A percentile compares a stretch with the other conserved stretches of the same genome.
Conservation (phyloP, 1,140 invertebrate genomes). For the Lepidotrigona ventralis region DNA sequence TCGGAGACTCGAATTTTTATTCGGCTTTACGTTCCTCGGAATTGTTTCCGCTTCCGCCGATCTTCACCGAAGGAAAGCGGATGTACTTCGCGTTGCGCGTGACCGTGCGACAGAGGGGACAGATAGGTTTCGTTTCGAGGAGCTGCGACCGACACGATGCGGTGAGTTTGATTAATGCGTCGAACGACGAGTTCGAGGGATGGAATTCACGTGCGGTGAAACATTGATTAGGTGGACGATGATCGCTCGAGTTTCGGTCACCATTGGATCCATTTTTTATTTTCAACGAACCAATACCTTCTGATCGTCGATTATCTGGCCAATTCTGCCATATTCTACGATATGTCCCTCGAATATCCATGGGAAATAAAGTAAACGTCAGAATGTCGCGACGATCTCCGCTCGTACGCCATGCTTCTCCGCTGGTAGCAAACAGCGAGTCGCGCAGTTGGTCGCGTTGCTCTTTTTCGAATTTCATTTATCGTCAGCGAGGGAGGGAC, state of each 20-base stretch:
- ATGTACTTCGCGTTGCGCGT: slow-evolving; percentile 1
- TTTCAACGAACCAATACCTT: neutral
- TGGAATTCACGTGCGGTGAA: neutral
- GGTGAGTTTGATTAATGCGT: slow-evolving; percentile 31
- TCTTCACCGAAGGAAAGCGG: neutral
- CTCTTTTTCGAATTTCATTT: slow-evolving; percentile 53
- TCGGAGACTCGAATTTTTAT: slow-evolving; percentile 31
- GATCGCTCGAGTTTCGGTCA: neutral
- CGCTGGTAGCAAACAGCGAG: neutral
- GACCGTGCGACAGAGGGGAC: no score
- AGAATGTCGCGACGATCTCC: neutral
- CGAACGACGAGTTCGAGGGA: slow-evolving; percentile 1
- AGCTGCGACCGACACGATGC: slow-evolving; percentile 3
- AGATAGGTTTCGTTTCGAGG: neutral
- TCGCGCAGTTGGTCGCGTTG: slow-evolving; percentile 22
- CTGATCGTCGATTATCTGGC: neutral
- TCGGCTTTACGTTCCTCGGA: neutral
- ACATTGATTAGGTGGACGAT: slow-evolving; percentile 1
- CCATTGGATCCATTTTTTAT: neutral
- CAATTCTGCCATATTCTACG: neutral
- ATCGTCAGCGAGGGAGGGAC: neutral
- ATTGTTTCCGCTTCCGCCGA: slow-evolving; percentile 25
- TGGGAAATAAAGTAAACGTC: neutral
- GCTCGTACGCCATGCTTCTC: no score
- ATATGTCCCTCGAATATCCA: neutral